Evolutionary conservation across 2,797 vertebrate species (phyloP).

Genomic region (Perodicticus potto): DNA sequence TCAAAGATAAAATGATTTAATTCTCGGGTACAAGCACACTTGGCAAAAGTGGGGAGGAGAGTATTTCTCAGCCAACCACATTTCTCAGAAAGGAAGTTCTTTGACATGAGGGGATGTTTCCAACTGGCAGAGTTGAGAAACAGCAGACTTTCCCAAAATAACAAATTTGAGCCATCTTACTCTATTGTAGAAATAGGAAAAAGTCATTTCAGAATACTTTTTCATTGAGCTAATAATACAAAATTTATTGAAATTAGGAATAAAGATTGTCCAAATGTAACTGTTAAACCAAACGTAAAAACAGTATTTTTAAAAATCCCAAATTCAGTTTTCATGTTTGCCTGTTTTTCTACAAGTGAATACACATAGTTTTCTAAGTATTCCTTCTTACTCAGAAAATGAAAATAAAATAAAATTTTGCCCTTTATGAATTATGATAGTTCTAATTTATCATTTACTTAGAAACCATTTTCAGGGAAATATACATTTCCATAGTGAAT

Average conservation of each 20-base stretch:
- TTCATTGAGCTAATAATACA: slow-evolving; percentile 37
- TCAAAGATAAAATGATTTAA: slow-evolving; percentile 76
- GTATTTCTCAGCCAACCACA: slow-evolving; percentile 58
- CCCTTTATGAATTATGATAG: background rate
- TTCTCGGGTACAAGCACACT: slow-evolving; percentile 60
- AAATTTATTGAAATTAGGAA: slow-evolving; percentile 30
- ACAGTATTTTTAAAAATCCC: background rate
- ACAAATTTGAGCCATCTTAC: slow-evolving; percentile 61
- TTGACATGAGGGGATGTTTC: slow-evolving; percentile 64
- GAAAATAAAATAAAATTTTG: slow-evolving; percentile 26
- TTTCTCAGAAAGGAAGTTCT: slow-evolving; percentile 69
- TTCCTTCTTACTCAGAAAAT: slow-evolving; percentile 30
- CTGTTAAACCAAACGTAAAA: background rate
- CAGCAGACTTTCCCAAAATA: slow-evolving; percentile 68
- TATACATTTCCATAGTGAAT: slow-evolving; percentile 28
- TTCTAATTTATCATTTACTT: background rate
- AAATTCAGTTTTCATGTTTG: background rate
- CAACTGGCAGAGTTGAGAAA: slow-evolving; percentile 61
- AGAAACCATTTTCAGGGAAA: slow-evolving; percentile 58
- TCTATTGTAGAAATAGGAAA: slow-evolving; percentile 52
- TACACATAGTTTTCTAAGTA: slow-evolving; percentile 13
- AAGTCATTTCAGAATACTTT: slow-evolving; percentile 17
- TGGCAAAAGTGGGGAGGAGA: slow-evolving; percentile 39
- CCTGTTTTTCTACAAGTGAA: slow-evolving; percentile 24
- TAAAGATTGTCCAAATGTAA: background rate